These are phyloP conservation scores for Lepidocolaptes lacrymiger DNA, from an alignment of 2,797 vertebrate species.

Conservation along the genomic window DNA sequence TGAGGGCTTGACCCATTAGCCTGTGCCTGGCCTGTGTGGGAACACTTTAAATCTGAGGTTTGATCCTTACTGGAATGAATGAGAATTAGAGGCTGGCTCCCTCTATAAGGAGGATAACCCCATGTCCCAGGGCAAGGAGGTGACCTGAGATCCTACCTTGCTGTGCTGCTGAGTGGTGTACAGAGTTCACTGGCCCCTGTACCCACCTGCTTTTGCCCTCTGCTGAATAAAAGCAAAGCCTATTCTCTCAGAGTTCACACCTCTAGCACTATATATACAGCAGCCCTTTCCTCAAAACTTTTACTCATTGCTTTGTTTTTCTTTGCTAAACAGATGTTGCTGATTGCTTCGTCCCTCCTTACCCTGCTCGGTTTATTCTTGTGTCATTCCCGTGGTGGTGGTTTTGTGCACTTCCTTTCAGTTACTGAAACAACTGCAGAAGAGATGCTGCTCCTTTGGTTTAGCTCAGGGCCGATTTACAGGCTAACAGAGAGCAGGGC, in stretches of 20 bases:
- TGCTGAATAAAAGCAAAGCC: neutral
- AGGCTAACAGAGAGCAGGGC: neutral
- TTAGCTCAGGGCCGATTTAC: neutral
- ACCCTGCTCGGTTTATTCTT: neutral
- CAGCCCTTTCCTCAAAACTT: neutral
- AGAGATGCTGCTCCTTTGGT: neutral
- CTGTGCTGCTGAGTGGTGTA: neutral
- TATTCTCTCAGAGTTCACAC: neutral
- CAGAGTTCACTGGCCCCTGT: neutral
- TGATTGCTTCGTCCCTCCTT: neutral
- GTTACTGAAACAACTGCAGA: neutral
- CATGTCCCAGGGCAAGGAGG: neutral
- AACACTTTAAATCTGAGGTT: slow-evolving; percentile 32
- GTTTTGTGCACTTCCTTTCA: slow-evolving; percentile 32
- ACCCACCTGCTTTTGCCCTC: neutral
- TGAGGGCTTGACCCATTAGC: neutral
- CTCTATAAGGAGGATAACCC: neutral
- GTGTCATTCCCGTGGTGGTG: neutral
- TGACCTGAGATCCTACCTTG: neutral
- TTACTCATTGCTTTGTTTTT: neutral
- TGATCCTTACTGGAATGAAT: slow-evolving; percentile 47
- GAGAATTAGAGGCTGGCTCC: neutral
- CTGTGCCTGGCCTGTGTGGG: neutral
- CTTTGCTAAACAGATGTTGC: neutral
- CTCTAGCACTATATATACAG: accelerated